Evolutionary conservation across 2,888 invertebrate genomes (phyloP), one percentile per base, ranked within the genome.

Genomic region (Tubulanus polymorphus): DNA sequence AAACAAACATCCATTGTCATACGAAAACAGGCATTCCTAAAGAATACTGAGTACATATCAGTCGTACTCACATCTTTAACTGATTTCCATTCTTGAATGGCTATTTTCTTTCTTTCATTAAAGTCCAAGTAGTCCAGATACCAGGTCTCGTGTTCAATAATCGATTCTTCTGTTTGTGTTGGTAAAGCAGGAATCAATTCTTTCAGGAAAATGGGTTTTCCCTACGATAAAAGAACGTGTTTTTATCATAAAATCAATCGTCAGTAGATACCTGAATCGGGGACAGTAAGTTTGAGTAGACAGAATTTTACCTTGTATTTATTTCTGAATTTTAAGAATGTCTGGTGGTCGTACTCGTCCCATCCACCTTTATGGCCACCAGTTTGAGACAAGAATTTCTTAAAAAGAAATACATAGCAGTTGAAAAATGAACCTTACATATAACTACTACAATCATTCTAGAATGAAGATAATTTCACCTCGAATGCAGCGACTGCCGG

Each of bases 321-420:
- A 45, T 67, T 71, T 54, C 76, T 60, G 55, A 71, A 76, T 57
- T 73, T 74, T 8, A 79, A 65, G 55, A 77, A 79, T 23, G 75
- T 75, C 27, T 70, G 68, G 62, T 79, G 78, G 62, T 79, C 79
- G 58, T 78, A 74, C 49, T 77, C 78, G 62, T 78, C 77, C 79
- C 79, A 79, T 1, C 78, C 78, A 32, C 77, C 78, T 48, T 73
- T 62, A 18, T 67, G 63, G 2, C 79, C 79, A 47, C 78, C 78
- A 29, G 66, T 74, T 59, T 76, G 71, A 50, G 70, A 68, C 23
- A 78, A 61, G 65, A 76, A 79, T 68, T 70, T 74, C 76, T 78
- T 64, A 27, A 64, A 65, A 37, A 47, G 23, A 27, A 45, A n/a
- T n/a, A n/a, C n/a, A n/a, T n/a, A n/a, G n/a, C n/a, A 20, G 18